Percentiles rank a stretch among this genome's conserved stretches.
Evolutionary conservation across 2,113 vertebrate genomes (phyloP).

Genomic region (Calypte anna): DNA sequence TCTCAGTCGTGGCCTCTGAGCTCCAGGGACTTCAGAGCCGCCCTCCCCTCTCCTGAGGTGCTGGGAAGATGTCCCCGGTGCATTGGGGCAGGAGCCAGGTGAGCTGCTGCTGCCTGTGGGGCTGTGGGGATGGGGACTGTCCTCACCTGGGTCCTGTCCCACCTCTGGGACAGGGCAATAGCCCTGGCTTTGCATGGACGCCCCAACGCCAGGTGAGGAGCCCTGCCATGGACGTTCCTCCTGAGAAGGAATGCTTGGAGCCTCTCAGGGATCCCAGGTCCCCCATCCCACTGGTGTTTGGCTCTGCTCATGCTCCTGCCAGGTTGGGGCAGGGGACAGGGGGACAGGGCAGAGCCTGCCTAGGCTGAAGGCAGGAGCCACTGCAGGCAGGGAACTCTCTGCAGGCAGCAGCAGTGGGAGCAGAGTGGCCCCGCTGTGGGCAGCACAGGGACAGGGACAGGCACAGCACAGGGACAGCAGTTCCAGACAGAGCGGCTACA

Average conservation of each 20-base stretch:
- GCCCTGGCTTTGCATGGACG: rapidly evolving
- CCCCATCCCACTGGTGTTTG: rapidly evolving
- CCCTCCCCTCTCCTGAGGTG: rapidly evolving
- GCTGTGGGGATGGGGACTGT: neutral
- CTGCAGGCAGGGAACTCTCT: rapidly evolving
- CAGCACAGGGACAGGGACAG: no score
- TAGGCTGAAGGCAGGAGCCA: neutral
- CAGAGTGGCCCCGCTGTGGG: rapidly evolving
- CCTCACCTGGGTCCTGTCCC: neutral
- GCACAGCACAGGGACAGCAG: no score
- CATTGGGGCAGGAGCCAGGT: rapidly evolving
- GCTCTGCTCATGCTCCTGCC: neutral
- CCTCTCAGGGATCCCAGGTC: neutral
- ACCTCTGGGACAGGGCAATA: rapidly evolving
- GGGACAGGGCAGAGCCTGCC: neutral
- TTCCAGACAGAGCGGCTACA: neutral
- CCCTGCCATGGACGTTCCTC: neutral
- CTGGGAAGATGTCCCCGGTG: neutral
- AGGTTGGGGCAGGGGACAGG: neutral
- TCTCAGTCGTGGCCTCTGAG: neutral
- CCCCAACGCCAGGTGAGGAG: neutral
- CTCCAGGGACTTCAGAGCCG: neutral
- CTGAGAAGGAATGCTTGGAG: neutral
- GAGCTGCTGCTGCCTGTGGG: neutral
- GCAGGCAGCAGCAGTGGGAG: neutral